phyloP scores from a whole-genome alignment of 2,797 vertebrate genomes.

The Amazona ochrocephala region DNA sequence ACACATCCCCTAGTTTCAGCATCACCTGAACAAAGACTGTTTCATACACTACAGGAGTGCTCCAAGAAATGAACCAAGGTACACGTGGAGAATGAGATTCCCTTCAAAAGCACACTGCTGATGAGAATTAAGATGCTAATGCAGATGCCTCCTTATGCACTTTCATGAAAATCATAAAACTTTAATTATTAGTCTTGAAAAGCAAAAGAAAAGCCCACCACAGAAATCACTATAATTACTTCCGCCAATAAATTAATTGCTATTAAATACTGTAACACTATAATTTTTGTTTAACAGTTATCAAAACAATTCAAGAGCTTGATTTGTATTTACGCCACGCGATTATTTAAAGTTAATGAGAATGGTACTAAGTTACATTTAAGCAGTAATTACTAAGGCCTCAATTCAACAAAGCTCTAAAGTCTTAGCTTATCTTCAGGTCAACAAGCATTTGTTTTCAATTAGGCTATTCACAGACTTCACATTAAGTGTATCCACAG shows the following conservation, averaged over 20 bases:
- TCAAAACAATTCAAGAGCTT: conserved; percentile 9
- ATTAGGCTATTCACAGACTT: not conserved
- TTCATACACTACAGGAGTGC: not conserved
- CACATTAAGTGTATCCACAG: not conserved
- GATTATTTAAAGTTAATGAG: not conserved
- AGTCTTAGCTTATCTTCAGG: not conserved
- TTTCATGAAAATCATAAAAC: not conserved
- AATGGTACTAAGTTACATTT: not conserved
- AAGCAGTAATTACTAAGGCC: not conserved
- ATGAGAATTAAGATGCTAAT: not conserved
- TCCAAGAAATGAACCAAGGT: accelerated
- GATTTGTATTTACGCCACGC: not conserved
- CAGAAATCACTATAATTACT: not conserved
- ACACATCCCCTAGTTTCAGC: not conserved
- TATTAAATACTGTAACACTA: not conserved
- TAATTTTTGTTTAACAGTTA: not conserved
- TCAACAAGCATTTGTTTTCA: not conserved
- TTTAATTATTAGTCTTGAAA: not conserved
- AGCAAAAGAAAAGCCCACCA: not conserved
- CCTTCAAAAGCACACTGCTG: not conserved
- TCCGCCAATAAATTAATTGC: not conserved
- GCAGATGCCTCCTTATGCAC: not conserved
- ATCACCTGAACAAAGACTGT: not conserved
- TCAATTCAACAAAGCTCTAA: conserved; percentile 11
- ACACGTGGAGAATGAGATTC: not conserved